These are phyloP conservation scores for Nebria brevicollis DNA, from an alignment of 2,888 invertebrate species.

Conservation along the genomic window DNA sequence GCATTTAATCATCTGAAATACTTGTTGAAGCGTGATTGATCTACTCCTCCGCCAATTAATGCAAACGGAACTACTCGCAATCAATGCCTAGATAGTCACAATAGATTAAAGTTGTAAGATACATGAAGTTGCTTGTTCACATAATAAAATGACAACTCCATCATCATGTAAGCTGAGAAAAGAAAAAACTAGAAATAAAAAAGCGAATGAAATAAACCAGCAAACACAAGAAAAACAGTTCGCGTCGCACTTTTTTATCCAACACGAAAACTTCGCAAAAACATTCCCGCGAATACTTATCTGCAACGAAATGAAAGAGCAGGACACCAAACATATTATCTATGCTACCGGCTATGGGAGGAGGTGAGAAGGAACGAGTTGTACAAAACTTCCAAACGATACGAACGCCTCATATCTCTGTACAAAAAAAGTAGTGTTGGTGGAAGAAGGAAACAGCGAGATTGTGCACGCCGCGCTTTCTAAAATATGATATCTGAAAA, in stretches of 20 bases:
- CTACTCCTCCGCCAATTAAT: neutral
- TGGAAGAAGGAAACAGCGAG: slow-evolving; percentile 17
- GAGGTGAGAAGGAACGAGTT: slow-evolving; percentile 6
- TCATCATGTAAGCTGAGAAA: slow-evolving; percentile 8
- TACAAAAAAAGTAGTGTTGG: slow-evolving; percentile 10
- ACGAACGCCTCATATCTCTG: slow-evolving; percentile 21
- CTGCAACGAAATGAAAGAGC: slow-evolving; percentile 1
- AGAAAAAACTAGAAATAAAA: neutral
- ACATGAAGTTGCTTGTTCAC: neutral
- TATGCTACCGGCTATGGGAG: neutral
- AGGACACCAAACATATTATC: neutral
- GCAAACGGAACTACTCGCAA: neutral
- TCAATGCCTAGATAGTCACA: neutral
- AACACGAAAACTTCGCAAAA: slow-evolving; percentile 19
- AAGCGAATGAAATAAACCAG: neutral
- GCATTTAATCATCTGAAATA: no score
- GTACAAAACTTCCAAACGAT: slow-evolving; percentile 20
- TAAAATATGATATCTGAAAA: slow-evolving; percentile 42
- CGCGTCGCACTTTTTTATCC: slow-evolving; percentile 32
- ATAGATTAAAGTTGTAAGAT: neutral
- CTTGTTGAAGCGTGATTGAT: no score
- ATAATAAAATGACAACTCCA: slow-evolving; percentile 32
- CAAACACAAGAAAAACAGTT: slow-evolving; percentile 16
- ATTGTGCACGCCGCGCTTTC: slow-evolving; percentile 27
- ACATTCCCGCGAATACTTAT: slow-evolving; percentile 32